Evolutionary conservation across 2,797 vertebrate genomes (phyloP).

Genomic region (Monodelphis domestica): DNA sequence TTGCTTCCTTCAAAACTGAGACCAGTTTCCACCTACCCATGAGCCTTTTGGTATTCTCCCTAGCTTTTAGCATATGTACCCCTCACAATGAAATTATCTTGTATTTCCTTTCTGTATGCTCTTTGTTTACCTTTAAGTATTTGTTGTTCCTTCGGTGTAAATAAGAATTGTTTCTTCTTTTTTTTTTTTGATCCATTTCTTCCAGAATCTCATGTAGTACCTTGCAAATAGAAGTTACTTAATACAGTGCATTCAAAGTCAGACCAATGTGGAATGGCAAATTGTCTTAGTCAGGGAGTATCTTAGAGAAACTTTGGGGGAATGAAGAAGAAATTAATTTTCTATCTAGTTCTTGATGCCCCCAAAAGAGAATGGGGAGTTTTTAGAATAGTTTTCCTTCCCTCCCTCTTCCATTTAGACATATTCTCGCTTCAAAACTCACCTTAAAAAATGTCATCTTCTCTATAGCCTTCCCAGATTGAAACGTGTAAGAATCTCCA

Average conservation of each 20-base stretch:
- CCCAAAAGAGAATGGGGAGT: background rate
- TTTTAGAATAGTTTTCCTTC: background rate
- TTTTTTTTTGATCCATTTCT: background rate
- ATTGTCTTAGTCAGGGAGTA: background rate
- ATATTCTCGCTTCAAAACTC: conserved; percentile 2
- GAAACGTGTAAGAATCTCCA: background rate
- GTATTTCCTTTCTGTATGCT: background rate
- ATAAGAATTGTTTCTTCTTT: background rate
- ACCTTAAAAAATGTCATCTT: conserved; percentile 18
- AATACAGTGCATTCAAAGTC: background rate
- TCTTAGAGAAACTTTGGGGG: conserved; percentile 7
- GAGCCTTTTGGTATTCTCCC: background rate
- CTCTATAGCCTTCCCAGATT: background rate
- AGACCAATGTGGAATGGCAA: background rate
- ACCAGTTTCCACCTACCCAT: background rate
- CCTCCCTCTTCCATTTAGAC: background rate
- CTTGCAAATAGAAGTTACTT: background rate
- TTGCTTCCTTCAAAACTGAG: background rate
- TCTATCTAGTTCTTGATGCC: background rate
- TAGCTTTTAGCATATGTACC: background rate
- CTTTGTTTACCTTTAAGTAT: background rate
- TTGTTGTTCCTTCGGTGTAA: background rate
- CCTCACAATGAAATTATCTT: background rate
- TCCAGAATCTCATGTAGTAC: too few relatives aligned
- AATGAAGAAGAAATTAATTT: conserved; percentile 23